Percentiles rank a stretch among this genome's conserved stretches.
Conservation (phyloP, 2,113 vertebrate genomes). For the Rissa tridactyla region DNA sequence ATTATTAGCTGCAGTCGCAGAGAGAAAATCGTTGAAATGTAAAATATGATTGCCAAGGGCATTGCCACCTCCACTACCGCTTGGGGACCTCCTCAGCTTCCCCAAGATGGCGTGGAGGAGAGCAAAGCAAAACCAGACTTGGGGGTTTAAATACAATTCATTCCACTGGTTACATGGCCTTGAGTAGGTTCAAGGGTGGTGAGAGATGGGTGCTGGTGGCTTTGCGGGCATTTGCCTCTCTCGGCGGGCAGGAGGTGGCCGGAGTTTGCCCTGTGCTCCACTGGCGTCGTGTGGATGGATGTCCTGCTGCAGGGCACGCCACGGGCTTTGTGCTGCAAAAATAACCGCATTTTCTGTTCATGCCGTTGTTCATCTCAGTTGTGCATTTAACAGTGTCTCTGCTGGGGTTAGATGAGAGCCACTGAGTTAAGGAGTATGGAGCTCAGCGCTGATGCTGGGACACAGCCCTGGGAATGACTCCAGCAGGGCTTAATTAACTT, state of each 20-base stretch:
- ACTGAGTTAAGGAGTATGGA: neutral
- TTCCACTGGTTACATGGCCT: neutral
- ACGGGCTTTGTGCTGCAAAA: neutral
- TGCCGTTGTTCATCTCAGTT: neutral
- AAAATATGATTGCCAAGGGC: neutral
- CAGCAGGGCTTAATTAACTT: neutral
- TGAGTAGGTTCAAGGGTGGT: neutral
- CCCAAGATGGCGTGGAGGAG: fast-evolving
- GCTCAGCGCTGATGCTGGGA: neutral
- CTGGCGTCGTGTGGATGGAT: fast-evolving
- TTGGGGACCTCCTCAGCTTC: neutral
- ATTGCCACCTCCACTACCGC: neutral
- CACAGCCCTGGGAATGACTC: neutral
- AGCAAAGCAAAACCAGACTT: neutral
- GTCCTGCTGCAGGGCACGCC: fast-evolving
- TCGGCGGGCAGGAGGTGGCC: fast-evolving
- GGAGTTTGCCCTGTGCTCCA: fast-evolving
- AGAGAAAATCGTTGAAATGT: neutral
- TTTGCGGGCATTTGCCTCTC: neutral
- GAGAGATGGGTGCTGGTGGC: neutral
- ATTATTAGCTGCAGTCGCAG: neutral
- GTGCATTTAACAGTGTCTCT: neutral
- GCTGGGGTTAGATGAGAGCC: neutral
- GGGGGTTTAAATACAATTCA: too few relatives aligned
- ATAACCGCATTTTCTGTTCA: neutral